phyloP scores from a whole-genome alignment of 2,113 vertebrate species.

The Rhinichthys klamathensis region DNA sequence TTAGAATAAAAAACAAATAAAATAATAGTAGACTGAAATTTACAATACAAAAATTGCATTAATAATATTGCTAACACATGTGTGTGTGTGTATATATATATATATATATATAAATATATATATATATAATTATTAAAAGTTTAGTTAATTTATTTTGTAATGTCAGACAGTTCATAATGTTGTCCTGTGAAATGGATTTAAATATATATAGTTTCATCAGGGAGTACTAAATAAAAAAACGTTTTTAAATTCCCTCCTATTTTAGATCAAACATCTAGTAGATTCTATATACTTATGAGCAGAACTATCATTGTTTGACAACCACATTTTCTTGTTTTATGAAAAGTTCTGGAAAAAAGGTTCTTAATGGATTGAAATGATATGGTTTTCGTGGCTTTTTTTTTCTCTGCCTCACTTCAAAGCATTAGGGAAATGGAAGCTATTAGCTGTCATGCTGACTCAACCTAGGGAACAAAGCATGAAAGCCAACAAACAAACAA shows the following conservation, averaged over 20 bases:
- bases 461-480: neutral
- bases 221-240: neutral
- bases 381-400: slow-evolving; percentile 5
- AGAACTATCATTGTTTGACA: neutral
- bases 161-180: neutral
- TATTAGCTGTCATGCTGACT: slow-evolving; percentile 45
- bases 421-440: slow-evolving; percentile 38
- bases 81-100: too few relatives aligned
- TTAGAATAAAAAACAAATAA: neutral
- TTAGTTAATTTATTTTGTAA: too few relatives aligned
- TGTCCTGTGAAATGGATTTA: neutral
- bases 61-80: too few relatives aligned
- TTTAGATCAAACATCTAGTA: neutral
- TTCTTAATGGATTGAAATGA: slow-evolving; percentile 9
- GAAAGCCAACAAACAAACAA: slow-evolving; percentile 31
- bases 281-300: neutral
- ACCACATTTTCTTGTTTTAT: neutral
- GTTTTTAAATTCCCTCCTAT: neutral
- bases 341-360: neutral
- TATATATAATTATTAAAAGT: neutral
- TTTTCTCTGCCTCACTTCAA: slow-evolving; percentile 34
- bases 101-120: neutral
- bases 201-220: neutral
- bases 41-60: too few relatives aligned
- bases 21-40: neutral